phyloP scores from a whole-genome alignment of 1,140 invertebrate genomes.

The Danaus melanippus region DNA sequence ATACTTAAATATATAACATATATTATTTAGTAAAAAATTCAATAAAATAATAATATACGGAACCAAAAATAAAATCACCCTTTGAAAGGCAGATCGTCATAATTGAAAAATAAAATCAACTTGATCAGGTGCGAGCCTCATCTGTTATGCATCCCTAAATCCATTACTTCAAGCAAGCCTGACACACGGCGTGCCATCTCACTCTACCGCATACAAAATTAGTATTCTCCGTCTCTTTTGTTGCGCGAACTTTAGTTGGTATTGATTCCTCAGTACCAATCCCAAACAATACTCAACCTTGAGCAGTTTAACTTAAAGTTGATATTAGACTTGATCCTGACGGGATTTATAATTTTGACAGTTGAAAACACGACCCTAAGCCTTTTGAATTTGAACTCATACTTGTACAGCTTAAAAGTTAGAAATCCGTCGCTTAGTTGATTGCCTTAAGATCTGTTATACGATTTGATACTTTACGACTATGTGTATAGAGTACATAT shows the following conservation, averaged over 20 bases:
- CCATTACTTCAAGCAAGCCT: conserved; percentile 33
- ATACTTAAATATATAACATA: background rate
- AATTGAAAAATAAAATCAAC: conserved; percentile 65
- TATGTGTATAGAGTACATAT: conserved; percentile 38
- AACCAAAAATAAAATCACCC: conserved; percentile 29
- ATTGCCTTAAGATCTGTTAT: conserved; percentile 20
- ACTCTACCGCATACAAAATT: conserved; percentile 28
- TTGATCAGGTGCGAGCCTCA: conserved; percentile 57
- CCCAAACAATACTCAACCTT: conserved; percentile 29
- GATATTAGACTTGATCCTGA: conserved; percentile 22
- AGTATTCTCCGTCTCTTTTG: conserved; percentile 26
- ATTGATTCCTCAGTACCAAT: conserved; percentile 42
- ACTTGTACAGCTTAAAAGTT: conserved; percentile 60
- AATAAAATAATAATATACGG: conserved; percentile 1
- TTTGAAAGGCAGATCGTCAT: conserved; percentile 33
- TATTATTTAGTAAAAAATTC: too few relatives aligned
- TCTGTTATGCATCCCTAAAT: conserved; percentile 48
- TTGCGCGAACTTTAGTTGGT: conserved; percentile 54
- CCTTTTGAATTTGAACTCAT: conserved; percentile 55
- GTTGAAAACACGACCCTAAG: conserved; percentile 50
- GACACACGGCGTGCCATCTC: conserved; percentile 33
- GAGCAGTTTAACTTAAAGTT: conserved; percentile 23
- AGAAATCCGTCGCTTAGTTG: conserved; percentile 42
- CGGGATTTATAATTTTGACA: conserved; percentile 33
- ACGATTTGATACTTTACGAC: conserved; percentile 27